Evolutionary conservation across 2,113 vertebrate genomes (phyloP).

Genomic region (Aegithalos caudatus): DNA sequence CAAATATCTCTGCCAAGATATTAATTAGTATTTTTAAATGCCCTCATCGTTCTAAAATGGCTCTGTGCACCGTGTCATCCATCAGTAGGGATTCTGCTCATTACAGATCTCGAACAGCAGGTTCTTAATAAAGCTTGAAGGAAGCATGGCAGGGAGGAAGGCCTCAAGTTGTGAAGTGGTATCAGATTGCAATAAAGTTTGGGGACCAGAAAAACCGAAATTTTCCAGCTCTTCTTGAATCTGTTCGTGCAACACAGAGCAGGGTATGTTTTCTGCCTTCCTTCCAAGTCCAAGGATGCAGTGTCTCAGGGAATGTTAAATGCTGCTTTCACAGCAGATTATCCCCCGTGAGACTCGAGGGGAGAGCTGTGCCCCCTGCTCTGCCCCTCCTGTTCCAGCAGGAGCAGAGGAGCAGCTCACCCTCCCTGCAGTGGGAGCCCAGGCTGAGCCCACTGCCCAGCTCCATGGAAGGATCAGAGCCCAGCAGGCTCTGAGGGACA

Average conservation of each 20-base stretch:
- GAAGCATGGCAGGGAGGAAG: not conserved
- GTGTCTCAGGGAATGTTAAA: not conserved
- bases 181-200: not conserved
- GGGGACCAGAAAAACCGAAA: not conserved
- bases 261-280: not conserved
- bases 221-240: not conserved
- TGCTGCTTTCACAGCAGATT: not conserved
- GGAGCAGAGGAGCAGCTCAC: not conserved
- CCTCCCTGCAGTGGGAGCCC: not conserved
- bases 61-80: not conserved
- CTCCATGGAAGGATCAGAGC: not conserved
- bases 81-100: slow-evolving; percentile 8
- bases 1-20: not conserved
- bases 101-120: not conserved
- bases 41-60: not conserved
- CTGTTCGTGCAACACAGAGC: not conserved
- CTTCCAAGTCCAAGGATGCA: not conserved
- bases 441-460: not conserved
- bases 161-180: not conserved
- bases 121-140: not conserved
- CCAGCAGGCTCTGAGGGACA: not conserved
- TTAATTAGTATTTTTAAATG: slow-evolving; percentile 44
- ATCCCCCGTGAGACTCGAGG: not conserved
- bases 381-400: not conserved
- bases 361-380: too few relatives aligned